Conservation (phyloP, 1,140 invertebrate species). For the Ooceraea biroi region DNA sequence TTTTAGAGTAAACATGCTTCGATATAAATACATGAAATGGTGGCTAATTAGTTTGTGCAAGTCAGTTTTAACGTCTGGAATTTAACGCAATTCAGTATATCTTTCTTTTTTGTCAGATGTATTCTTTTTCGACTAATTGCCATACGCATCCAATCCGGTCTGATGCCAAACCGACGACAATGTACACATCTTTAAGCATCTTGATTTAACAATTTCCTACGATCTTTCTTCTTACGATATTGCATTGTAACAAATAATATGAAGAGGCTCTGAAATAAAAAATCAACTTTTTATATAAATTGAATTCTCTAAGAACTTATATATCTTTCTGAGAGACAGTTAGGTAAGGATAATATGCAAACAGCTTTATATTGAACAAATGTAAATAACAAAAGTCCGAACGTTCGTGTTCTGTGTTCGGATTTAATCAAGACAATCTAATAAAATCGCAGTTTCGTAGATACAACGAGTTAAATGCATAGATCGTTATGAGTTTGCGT, state of each 20-base stretch:
- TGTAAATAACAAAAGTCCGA: too few relatives aligned
- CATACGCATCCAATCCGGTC: constrained; percentile 70
- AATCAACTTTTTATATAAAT: background rate
- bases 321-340: too few relatives aligned
- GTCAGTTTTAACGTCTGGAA: constrained; percentile 56
- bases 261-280: background rate
- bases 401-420: too few relatives aligned
- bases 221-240: background rate
- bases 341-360: too few relatives aligned
- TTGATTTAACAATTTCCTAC: background rate
- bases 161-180: constrained; percentile 4
- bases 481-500: background rate
- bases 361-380: too few relatives aligned
- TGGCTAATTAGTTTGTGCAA: constrained; percentile 81
- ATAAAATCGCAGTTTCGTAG: too few relatives aligned
- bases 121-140: constrained; percentile 72
- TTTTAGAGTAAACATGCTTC: constrained; percentile 31
- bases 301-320: background rate
- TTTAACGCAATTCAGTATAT: background rate
- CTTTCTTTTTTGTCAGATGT: background rate
- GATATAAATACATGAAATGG: constrained; percentile 62
- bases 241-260: background rate
- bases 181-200: constrained; percentile 8
- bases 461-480: background rate
- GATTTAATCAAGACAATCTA: too few relatives aligned